Evolutionary conservation across 2,888 invertebrate species (phyloP), one percentile per base, ranked within the genome.

Genomic region (Thereva nobilitata): DNA sequence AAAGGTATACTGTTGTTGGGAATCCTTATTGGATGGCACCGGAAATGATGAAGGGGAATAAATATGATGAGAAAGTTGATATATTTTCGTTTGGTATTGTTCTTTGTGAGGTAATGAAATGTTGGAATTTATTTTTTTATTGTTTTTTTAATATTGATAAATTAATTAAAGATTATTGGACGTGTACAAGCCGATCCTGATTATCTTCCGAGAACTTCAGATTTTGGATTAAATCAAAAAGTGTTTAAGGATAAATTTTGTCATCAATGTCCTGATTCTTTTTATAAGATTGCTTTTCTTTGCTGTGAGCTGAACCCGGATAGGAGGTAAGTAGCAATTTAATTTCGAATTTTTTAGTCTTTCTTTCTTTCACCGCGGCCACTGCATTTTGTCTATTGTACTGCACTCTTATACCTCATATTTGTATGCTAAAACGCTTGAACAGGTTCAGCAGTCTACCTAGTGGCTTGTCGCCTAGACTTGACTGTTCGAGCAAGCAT

Each of bases 11-110:
- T 0, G 95, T 97, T 38, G 97, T 97, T 0, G 97, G 97, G 1
- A 96, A 95, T 84, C 96, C 97, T 0, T 97, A 95, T 81, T 97
- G 96, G 95, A 97, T 97, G 97, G 97, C 97, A 0, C 97, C 97
- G 0, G 97, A 97, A 81, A 97, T 97, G 97, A 93, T 97, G 93
- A 94, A 92, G 79, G 95, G 95, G 23, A 92, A 93, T 75, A 92
- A 92, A 72, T 97, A 97, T 79, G 96, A 97, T 76, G 96, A 97
- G 78, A 95, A 95, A 80, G 97, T 97, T 0, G 97, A 97, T 76
- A 90, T 97, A 69, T 97, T 97, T 81, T 95, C 95, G 37, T 97
- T 93, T 80, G 97, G 97, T 41, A 96, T 97, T 71, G 91, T 97
- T 68, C 83, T 96, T 4, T 97, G 97, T 78, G 97, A 97, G 89